Base-by-base conservation (phyloP, 2,797 vertebrate species). In the Diplodus sargus region DNA sequence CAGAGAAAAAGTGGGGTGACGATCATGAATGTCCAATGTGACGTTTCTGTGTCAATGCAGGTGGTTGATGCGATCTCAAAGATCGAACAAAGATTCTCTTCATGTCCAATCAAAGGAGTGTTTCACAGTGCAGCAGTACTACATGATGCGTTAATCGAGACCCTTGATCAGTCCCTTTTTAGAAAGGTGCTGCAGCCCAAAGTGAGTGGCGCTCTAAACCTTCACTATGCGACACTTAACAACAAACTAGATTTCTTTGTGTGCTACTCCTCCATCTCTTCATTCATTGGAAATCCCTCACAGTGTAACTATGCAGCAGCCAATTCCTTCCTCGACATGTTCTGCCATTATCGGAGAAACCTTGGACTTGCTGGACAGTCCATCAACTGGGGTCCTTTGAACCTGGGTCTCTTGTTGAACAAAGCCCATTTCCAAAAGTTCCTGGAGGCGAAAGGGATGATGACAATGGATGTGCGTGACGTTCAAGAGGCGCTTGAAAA, bases 301-400 rank as follows among this genome's bases (percentile, higher is more conserved):
- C 97, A 97, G 78, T 91, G 95, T 64, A 97, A 97, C 86, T 97
- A 97, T 15, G 95, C 96, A 20, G 96, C 97, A 69, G 96, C 97
- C 70, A 97, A 97, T 82, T 96, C 96, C 0, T 97, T 97, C 86
- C 92, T 96, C 4, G 97, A 97, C 70, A 60, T 67, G 1, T 97
- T 97, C 90, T 97, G 96, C 75, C 95, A 96, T 76, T 97, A 96
- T 77, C 89, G 96, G 58, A 95, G 95, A 78, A 97, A 96, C 64
- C 82, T 92, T 39, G 96, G 97, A 15, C 94, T 97, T 65, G 78
- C 94, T 70, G 97, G 94, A 45, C 97, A 97, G 81, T 94, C 96
- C 59, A 95, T 98, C 75, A 97, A 96, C 90, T 97, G 96, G 96
- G 96, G 97, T 39, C 95, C 95, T 59, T 87, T 97, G 87, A 97